Evolutionary conservation across 1,140 invertebrate species (phyloP).

Genomic region (Colletes latitarsis): DNA sequence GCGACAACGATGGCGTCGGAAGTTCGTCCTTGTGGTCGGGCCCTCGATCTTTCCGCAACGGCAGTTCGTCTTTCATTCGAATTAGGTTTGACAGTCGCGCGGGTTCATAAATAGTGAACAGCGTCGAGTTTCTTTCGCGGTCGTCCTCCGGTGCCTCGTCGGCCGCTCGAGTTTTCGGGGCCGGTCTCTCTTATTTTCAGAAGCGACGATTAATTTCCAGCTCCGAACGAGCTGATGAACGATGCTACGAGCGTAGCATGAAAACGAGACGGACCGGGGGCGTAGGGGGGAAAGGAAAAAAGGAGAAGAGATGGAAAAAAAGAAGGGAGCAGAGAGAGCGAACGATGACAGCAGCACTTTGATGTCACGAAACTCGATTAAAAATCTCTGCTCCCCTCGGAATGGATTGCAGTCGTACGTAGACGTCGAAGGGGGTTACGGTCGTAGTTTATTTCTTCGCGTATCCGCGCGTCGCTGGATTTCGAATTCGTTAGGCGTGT

Average conservation of each 20-base stretch:
- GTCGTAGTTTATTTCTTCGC: conserved; percentile 50
- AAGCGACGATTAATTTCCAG: conserved; percentile 64
- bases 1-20: no score
- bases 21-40: background rate
- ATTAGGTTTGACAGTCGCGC: conserved; percentile 35
- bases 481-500: conserved; percentile 46
- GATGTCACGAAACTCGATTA: conserved; percentile 68
- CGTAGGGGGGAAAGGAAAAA: conserved; percentile 5
- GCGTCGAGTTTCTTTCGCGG: conserved; percentile 57
- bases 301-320: conserved; percentile 12
- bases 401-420: conserved; percentile 46
- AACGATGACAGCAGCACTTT: conserved; percentile 66
- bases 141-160: conserved; percentile 27
- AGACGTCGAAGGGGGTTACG: conserved; percentile 34
- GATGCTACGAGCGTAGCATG: conserved; percentile 57
- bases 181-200: conserved; percentile 60
- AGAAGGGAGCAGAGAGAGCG: conserved; percentile 39
- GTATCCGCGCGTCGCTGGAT: conserved; percentile 14
- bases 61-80: conserved; percentile 39
- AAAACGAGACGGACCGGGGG: conserved; percentile 38
- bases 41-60: conserved; percentile 21
- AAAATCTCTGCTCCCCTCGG: conserved; percentile 60
- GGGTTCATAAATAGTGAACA: conserved; percentile 63
- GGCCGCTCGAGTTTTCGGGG: conserved; percentile 38
- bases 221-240: conserved; percentile 65